A percentile compares a stretch with the other conserved stretches of the same genome.
Conservation (phyloP, 1,140 invertebrate species). For the Neotoxoptera formosana region DNA sequence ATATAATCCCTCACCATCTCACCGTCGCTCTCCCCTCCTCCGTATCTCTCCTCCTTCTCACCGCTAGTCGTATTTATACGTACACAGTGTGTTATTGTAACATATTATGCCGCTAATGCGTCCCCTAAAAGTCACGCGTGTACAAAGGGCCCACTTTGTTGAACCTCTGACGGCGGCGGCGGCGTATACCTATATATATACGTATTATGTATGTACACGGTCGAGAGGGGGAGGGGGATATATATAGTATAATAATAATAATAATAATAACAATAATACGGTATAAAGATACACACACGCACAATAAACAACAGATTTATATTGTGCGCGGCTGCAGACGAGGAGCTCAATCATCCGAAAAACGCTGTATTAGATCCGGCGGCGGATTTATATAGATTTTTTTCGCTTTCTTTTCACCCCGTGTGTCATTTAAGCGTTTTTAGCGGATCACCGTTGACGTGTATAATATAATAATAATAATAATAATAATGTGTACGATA, state of each 20-base stretch:
- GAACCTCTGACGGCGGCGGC: background rate
- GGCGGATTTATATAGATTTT: slow-evolving; percentile 23
- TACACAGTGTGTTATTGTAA: slow-evolving; percentile 47
- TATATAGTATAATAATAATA: slow-evolving; percentile 41
- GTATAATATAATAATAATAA: background rate
- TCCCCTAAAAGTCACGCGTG: slow-evolving; percentile 57
- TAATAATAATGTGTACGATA: background rate
- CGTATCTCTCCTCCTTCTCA: background rate
- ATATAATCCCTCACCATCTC: background rate
- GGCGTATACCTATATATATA: background rate
- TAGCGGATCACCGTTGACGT: slow-evolving; percentile 32
- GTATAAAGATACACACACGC: slow-evolving; percentile 53
- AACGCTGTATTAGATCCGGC: slow-evolving; percentile 52
- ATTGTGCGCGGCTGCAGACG: slow-evolving; percentile 42
- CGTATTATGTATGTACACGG: background rate
- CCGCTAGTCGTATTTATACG: background rate
- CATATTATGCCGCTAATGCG: slow-evolving; percentile 57
- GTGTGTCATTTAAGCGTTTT: slow-evolving; percentile 47
- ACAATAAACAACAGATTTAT: slow-evolving; percentile 58
- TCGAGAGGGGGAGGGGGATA: background rate
- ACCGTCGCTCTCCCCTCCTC: background rate
- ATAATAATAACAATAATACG: slow-evolving; percentile 54
- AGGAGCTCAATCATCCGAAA: slow-evolving; percentile 55
- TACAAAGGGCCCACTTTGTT: slow-evolving; percentile 51
- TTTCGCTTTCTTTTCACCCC: background rate